A percentile compares a stretch with the other conserved stretches of the same genome.
Evolutionary conservation across 2,888 invertebrate species (phyloP).

Genomic region (Cryptus armator): DNA sequence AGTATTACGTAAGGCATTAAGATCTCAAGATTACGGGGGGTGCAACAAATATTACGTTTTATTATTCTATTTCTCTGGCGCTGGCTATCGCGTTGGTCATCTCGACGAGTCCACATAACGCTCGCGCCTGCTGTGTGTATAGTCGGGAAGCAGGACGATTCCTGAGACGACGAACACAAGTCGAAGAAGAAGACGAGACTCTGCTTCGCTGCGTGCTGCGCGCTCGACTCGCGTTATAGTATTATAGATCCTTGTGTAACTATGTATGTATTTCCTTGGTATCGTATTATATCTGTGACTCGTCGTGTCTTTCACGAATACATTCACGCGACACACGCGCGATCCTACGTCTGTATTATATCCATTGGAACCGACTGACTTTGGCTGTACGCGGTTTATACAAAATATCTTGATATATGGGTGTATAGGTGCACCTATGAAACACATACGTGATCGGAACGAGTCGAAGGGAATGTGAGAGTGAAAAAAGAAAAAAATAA

Average conservation of each 20-base stretch:
- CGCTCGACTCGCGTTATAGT: slow-evolving; percentile 26
- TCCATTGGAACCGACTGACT: slow-evolving; percentile 35
- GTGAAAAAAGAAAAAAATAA: slow-evolving; percentile 7
- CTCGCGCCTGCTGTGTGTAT: slow-evolving; percentile 33
- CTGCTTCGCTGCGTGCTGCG: slow-evolving; percentile 38
- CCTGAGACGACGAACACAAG: slow-evolving; percentile 33
- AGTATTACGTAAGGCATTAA: slow-evolving; percentile 79
- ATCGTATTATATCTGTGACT: slow-evolving; percentile 14
- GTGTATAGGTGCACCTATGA: no score
- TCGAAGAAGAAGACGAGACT: slow-evolving; percentile 42
- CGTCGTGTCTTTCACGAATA: slow-evolving; percentile 42
- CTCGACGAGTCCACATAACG: slow-evolving; percentile 57
- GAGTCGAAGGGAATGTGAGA: slow-evolving; percentile 16
- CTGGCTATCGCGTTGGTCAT: slow-evolving; percentile 76
- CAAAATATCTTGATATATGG: not conserved
- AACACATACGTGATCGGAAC: not conserved
- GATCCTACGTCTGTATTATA: slow-evolving; percentile 44
- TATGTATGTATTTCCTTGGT: slow-evolving; percentile 3
- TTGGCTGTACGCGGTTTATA: not conserved
- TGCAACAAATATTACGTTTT: slow-evolving; percentile 79
- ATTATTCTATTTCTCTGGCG: slow-evolving; percentile 75
- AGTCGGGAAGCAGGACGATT: slow-evolving; percentile 35
- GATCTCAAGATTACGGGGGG: slow-evolving; percentile 76
- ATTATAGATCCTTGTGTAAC: slow-evolving; percentile 32
- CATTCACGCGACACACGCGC: slow-evolving; percentile 12